Evolutionary conservation across 2,888 invertebrate genomes (phyloP).

Genomic region (Pristionchus entomophagus): DNA sequence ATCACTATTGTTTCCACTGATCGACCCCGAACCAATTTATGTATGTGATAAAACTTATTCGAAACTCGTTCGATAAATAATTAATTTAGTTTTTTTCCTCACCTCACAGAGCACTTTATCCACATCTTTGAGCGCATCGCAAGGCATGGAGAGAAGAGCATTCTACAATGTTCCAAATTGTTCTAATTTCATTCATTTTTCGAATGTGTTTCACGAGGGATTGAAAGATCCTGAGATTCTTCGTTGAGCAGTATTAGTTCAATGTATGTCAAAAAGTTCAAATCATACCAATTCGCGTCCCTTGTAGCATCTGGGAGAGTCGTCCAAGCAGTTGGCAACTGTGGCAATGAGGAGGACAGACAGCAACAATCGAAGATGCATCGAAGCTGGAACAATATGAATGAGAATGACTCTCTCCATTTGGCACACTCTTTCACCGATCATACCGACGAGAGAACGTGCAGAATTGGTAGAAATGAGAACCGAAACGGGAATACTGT

Average conservation of each 20-base stretch:
- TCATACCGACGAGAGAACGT: too few relatives aligned
- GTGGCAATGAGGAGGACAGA: not conserved
- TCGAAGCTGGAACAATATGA: too few relatives aligned
- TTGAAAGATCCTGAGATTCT: not conserved
- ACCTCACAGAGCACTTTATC: slow-evolving; percentile 39
- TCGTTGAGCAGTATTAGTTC: not conserved
- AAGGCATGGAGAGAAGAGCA: not conserved
- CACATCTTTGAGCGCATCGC: slow-evolving; percentile 17
- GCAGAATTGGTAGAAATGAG: too few relatives aligned
- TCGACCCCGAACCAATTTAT: too few relatives aligned
- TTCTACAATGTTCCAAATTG: not conserved
- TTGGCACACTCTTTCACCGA: too few relatives aligned
- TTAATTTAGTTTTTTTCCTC: not conserved
- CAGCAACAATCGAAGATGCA: not conserved
- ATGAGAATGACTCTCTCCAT: too few relatives aligned
- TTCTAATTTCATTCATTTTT: not conserved
- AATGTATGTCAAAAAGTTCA: not conserved
- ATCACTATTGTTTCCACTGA: too few relatives aligned
- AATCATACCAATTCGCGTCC: slow-evolving; percentile 20
- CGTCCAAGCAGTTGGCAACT: not conserved
- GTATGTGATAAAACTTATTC: not conserved
- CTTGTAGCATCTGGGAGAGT: slow-evolving; percentile 11
- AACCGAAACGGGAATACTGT: too few relatives aligned
- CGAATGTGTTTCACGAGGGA: not conserved
- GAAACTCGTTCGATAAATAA: not conserved